Evolutionary conservation across 2,113 vertebrate genomes (phyloP), one percentile per base, ranked within the genome.

Genomic region (Speoplatyrhinus poulsoni): DNA sequence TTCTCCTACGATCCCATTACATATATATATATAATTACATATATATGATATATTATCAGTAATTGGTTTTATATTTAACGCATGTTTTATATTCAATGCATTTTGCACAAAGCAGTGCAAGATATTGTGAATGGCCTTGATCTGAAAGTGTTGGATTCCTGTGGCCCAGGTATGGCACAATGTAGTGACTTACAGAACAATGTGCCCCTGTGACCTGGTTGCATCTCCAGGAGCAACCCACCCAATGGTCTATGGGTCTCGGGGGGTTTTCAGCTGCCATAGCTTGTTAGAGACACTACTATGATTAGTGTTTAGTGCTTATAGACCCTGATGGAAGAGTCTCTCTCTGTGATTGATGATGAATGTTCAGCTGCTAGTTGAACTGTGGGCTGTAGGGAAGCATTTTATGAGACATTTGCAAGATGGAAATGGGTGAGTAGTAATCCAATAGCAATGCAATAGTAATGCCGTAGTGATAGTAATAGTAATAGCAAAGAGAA

Each of bases 281-380:
- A 60, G 77, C 83, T 84, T 77, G 87, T 91, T 87, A 91, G 78
- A 58, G 75, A 81, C 84, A 89, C 83, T 90, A 81, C 75, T 85
- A 61, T 87, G 77, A 92, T 90, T 87, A 72, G 71, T 75, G 83
- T 68, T 78, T 67, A 75, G 76, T 75, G 64, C 76, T 69, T 65
- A 69, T 11, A 16, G 8, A 1, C 69, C 60, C 60, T 76, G 59
- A 76, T 75, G 41, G 41, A 49, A 65, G 62, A 70, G 54, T 60
- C 63, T 70, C 48, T 16, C 57, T 79, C 19, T 19, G 26, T 84
- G 79, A 84, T 76, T 73, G 12, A 87, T 77, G 67, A 69, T 79
- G 69, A 76, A 74, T 80, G 62, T 68, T 65, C 36, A 50, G 0
- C 67, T 65, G 7, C 72, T 80, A 70, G 82, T 77, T 70, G 49